Base-by-base conservation (phyloP, 2,113 vertebrate genomes). In the Oenanthe melanoleuca region DNA sequence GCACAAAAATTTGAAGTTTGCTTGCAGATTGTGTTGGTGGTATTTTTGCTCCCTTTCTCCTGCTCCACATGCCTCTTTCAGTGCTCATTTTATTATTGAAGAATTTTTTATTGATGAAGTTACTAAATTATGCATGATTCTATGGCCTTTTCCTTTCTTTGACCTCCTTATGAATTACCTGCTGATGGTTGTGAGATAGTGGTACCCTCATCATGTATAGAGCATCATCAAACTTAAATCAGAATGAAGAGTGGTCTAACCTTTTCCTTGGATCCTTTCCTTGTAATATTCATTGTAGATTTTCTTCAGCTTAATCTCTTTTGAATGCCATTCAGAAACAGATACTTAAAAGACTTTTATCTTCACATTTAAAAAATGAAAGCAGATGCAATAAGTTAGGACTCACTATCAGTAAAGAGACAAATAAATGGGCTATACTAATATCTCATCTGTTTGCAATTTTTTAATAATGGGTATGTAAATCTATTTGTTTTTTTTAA, bases 51-150 rank as follows among this genome's bases (percentile, higher is more conserved):
- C 73, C 73, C 29, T 78, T 91, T 91, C 26, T 74, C 23, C 23
- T 75, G 61, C 57, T 81, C 33, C 53, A 52, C 6, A 11, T 75
- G 15, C 61, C 49, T 91, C 53, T 95, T 78, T 72, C 89, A 64
- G 70, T 47, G 86, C 72, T 91, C 82, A 65, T 70, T 89, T 94
- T 95, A 94, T 94, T 95, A 89, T 60, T 85, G 80, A 87, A 79
- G 49, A 72, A 95, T 96, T 96, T 53, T 91, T 95, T 95, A 88
- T 93, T 96, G 88, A 93, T 94, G 75, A 95, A 92, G 71, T 64
- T 64, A 22, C 31, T 96, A 71, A 95, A 95, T 97, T 83, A 95
- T 93, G 83, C 77, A 95, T 97, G 88, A 74, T 74, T 80, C 44
- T 40, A 31, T 86, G 72, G 91, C 72, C 82, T 96, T 93, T 94